Conservation (phyloP, 2,113 vertebrate species). For the Nothobranchius furzeri region DNA sequence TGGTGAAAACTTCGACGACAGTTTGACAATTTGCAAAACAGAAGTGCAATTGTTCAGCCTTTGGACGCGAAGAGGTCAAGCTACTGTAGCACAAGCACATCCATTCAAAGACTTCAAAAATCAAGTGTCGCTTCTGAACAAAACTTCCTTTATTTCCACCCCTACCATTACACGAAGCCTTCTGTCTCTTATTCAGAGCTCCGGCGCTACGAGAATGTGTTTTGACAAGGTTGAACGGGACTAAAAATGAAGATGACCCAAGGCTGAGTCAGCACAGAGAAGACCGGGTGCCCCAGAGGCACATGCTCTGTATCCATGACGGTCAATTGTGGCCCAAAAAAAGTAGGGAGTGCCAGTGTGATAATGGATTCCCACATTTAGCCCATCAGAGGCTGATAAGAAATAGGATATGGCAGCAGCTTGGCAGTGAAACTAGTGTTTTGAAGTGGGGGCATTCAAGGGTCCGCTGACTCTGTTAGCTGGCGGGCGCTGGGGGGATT, state of each 20-base stretch:
- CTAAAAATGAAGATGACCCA: slow-evolving; percentile 52
- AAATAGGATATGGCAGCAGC: slow-evolving; percentile 67
- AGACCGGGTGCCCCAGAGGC: slow-evolving; percentile 31
- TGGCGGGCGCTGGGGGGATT: slow-evolving; percentile 51
- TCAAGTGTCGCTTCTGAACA: slow-evolving; percentile 57
- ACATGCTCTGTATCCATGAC: slow-evolving; percentile 16
- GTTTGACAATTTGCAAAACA: slow-evolving; percentile 49
- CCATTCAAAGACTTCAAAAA: slow-evolving; percentile 65
- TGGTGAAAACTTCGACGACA: slow-evolving; percentile 30
- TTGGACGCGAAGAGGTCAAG: slow-evolving; percentile 52
- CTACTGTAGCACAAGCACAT: slow-evolving; percentile 59
- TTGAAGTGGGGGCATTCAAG: slow-evolving; percentile 41
- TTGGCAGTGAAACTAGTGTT: slow-evolving; percentile 57
- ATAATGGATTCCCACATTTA: slow-evolving; percentile 71
- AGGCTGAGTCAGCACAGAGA: slow-evolving; percentile 4
- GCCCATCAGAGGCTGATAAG: slow-evolving; percentile 55
- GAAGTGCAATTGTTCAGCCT: slow-evolving; percentile 46
- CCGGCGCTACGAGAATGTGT: slow-evolving; percentile 53
- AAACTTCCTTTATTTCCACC: slow-evolving; percentile 46
- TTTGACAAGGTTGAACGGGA: slow-evolving; percentile 63
- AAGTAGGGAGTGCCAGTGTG: slow-evolving; percentile 41
- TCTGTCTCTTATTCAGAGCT: slow-evolving; percentile 45
- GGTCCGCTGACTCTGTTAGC: slow-evolving; percentile 29
- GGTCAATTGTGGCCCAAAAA: slow-evolving; percentile 15
- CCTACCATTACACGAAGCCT: slow-evolving; percentile 43